These are phyloP conservation scores for Lepidurus apus DNA, from an alignment of 1,140 invertebrate species.

Conservation along the genomic window DNA sequence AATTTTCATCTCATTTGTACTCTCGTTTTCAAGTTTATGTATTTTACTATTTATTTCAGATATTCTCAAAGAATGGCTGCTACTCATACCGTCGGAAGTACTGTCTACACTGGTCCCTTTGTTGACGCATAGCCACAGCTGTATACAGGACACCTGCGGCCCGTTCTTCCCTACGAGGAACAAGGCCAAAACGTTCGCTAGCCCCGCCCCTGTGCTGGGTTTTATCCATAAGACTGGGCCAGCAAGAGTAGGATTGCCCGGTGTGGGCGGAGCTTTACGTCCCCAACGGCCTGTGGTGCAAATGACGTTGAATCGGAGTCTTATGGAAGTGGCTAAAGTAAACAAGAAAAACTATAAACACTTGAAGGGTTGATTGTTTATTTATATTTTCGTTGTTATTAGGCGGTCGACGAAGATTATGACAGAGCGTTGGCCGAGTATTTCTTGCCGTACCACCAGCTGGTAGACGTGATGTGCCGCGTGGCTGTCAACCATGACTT, in stretches of 20 bases:
- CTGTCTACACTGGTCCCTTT: slow-evolving; percentile 75
- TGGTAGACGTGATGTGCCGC: slow-evolving; percentile 80
- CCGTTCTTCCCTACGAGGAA: slow-evolving; percentile 64
- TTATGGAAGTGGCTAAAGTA: slow-evolving; percentile 64
- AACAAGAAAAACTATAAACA: slow-evolving; percentile 35
- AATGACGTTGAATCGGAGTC: slow-evolving; percentile 73
- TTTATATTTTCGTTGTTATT: slow-evolving; percentile 21
- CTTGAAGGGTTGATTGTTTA: not conserved
- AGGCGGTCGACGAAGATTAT: slow-evolving; percentile 70
- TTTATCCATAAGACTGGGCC: slow-evolving; percentile 44
- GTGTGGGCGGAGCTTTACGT: slow-evolving; percentile 52
- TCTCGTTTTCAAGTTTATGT: not conserved
- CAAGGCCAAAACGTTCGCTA: slow-evolving; percentile 55
- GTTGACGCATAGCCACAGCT: slow-evolving; percentile 73
- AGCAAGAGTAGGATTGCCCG: slow-evolving; percentile 35
- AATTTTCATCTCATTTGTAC: too few species aligned
- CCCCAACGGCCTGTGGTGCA: slow-evolving; percentile 73
- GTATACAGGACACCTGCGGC: slow-evolving; percentile 69
- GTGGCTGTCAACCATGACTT: slow-evolving; percentile 76
- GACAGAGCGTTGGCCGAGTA: slow-evolving; percentile 69
- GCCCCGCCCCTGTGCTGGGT: slow-evolving; percentile 41
- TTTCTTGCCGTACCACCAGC: slow-evolving; percentile 73
- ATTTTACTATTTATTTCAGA: slow-evolving; percentile 52
- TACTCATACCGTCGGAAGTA: slow-evolving; percentile 73
- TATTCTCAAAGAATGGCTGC: slow-evolving; percentile 74